phyloP scores from a whole-genome alignment of 2,888 invertebrate species.

The Tenodera sinensis region DNA sequence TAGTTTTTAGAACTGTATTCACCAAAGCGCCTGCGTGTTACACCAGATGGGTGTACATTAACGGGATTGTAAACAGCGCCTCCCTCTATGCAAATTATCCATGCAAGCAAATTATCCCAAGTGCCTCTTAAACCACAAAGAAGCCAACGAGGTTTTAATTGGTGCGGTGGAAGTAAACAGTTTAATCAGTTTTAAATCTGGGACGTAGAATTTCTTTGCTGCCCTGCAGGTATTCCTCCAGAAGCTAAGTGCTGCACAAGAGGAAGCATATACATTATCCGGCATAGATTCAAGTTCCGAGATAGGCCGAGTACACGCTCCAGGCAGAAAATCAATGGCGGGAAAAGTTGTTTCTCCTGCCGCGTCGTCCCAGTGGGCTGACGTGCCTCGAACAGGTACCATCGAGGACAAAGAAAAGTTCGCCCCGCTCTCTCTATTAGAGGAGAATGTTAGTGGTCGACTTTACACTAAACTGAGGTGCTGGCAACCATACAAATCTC shows the following conservation, averaged over 20 bases:
- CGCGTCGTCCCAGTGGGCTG: neutral
- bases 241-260: neutral
- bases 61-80: neutral
- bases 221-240: neutral
- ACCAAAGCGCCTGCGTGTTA: neutral
- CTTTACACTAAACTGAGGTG: too few species aligned
- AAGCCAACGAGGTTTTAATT: neutral
- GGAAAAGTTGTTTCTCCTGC: neutral
- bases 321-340: slow-evolving; percentile 9
- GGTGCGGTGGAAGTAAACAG: neutral
- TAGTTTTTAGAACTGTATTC: too few species aligned
- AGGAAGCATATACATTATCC: neutral
- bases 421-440: too few species aligned
- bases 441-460: too few species aligned
- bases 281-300: neutral
- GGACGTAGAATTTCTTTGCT: neutral
- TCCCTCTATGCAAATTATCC: neutral
- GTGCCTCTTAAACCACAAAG: neutral
- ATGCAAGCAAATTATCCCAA: neutral
- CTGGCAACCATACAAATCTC: too few species aligned
- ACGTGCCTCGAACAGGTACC: neutral
- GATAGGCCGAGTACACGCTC: neutral
- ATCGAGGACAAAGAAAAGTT: too few species aligned
- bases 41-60: neutral
- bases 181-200: neutral